Conservation (phyloP, 2,888 invertebrate species). For the Strigamia crassipes region DNA sequence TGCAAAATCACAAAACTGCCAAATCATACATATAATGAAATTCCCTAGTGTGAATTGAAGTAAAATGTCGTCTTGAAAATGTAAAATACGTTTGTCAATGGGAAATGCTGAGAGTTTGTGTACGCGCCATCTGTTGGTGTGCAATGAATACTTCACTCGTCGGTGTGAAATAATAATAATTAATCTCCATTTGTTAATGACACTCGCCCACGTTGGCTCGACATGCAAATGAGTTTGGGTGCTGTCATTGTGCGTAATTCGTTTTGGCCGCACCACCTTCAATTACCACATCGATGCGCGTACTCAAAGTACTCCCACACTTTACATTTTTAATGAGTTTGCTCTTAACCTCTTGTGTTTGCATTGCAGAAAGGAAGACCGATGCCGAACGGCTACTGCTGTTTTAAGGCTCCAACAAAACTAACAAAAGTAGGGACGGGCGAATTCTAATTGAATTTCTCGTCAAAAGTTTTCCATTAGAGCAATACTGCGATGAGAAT, state of each 20-base stretch:
- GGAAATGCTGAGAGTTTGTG: not conserved
- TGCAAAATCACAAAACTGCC: too few relatives aligned
- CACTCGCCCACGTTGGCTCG: slow-evolving; percentile 11
- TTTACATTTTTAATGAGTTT: slow-evolving; percentile 21
- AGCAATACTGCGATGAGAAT: not conserved
- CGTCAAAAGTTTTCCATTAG: slow-evolving; percentile 13
- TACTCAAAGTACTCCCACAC: not conserved
- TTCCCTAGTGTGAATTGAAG: too few relatives aligned
- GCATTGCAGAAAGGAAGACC: not conserved
- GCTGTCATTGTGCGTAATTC: slow-evolving; percentile 21
- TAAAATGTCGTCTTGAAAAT: not conserved
- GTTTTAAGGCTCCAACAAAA: not conserved
- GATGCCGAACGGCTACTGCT: not conserved
- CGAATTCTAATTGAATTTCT: not conserved
- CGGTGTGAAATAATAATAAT: slow-evolving; percentile 21
- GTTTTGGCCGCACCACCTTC: slow-evolving; percentile 21
- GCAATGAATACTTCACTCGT: slow-evolving; percentile 21
- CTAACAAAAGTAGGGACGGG: slow-evolving; percentile 15
- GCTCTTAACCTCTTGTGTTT: not conserved
- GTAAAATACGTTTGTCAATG: not conserved
- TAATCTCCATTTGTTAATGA: slow-evolving; percentile 16
- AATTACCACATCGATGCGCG: slow-evolving; percentile 11
- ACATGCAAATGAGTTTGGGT: slow-evolving; percentile 16
- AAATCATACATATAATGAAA: too few relatives aligned
- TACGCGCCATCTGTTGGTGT: not conserved